Evolutionary conservation across 2,888 invertebrate genomes (phyloP).

Genomic region (Galeruca laticollis): DNA sequence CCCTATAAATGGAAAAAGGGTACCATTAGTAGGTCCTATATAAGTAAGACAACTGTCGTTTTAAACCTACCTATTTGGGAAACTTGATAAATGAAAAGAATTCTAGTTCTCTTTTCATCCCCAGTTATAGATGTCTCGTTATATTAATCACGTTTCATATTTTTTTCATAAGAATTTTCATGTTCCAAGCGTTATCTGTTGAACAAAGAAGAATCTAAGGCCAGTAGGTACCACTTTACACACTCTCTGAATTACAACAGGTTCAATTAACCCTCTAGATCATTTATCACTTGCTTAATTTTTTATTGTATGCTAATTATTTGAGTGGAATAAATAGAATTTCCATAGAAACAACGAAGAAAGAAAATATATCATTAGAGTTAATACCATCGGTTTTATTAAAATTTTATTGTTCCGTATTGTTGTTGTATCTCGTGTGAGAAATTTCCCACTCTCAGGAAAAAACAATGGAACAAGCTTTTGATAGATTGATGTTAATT

Average conservation of each 20-base stretch:
- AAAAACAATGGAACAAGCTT: conserved; percentile 42
- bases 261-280: neutral
- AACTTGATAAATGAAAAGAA: too few species aligned
- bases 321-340: conserved; percentile 4
- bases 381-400: conserved; percentile 17
- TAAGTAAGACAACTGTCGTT: too few species aligned
- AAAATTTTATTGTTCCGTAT: conserved; percentile 42
- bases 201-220: neutral
- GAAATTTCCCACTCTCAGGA: conserved; percentile 53
- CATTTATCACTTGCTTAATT: conserved; percentile 19
- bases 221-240: neutral
- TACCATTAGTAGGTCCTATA: too few species aligned
- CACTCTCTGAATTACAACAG: neutral
- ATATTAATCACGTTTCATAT: too few species aligned
- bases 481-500: conserved; percentile 45
- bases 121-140: too few species aligned
- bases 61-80: too few species aligned
- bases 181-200: neutral
- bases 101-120: too few species aligned
- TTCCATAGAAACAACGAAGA: conserved; percentile 1
- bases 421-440: conserved; percentile 47
- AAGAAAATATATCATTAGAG: conserved; percentile 19
- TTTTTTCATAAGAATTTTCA: too few species aligned
- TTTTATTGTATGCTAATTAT: conserved; percentile 24
- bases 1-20: too few species aligned